These are phyloP conservation scores for Meiosimyza platycephala DNA, from an alignment of 2,888 invertebrate species.

Conservation along the genomic window DNA sequence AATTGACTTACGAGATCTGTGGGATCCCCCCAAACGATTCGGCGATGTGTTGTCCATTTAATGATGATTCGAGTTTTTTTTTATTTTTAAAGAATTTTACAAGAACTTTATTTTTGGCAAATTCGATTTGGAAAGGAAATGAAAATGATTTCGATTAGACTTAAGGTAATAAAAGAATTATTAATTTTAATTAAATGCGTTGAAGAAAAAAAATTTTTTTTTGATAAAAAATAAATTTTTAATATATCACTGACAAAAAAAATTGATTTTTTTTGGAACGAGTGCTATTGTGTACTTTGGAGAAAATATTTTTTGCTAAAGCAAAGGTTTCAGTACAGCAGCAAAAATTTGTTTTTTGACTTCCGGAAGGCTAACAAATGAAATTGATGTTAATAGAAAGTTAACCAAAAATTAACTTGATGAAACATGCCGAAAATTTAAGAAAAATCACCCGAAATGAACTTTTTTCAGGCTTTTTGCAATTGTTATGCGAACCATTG, in stretches of 20 bases:
- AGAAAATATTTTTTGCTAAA: too few species aligned
- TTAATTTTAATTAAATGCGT: slow-evolving; percentile 37
- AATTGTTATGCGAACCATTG: too few species aligned
- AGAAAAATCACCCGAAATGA: too few species aligned
- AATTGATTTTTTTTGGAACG: slow-evolving; percentile 40
- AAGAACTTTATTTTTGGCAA: slow-evolving; percentile 20
- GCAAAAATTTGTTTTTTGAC: too few species aligned
- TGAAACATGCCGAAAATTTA: too few species aligned
- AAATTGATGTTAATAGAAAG: too few species aligned
- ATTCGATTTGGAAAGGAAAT: slow-evolving; percentile 27
- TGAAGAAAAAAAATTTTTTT: slow-evolving; percentile 39
- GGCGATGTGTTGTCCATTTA: slow-evolving; percentile 34
- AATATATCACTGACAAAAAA: slow-evolving; percentile 38
- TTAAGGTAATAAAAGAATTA: slow-evolving; percentile 31
- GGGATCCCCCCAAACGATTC: slow-evolving; percentile 8
- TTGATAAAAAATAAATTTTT: slow-evolving; percentile 40
- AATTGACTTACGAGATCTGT: slow-evolving; percentile 4
- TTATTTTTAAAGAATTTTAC: slow-evolving; percentile 6
- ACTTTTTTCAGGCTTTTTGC: too few species aligned
- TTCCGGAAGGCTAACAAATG: too few species aligned
- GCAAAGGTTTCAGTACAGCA: too few species aligned
- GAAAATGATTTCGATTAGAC: slow-evolving; percentile 35
- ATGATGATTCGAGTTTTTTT: background rate
- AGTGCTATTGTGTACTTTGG: slow-evolving; percentile 24
- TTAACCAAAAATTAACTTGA: too few species aligned